These are phyloP conservation scores for Chrysemys picta DNA, from an alignment of 2,113 vertebrate species.

Conservation along the genomic window DNA sequence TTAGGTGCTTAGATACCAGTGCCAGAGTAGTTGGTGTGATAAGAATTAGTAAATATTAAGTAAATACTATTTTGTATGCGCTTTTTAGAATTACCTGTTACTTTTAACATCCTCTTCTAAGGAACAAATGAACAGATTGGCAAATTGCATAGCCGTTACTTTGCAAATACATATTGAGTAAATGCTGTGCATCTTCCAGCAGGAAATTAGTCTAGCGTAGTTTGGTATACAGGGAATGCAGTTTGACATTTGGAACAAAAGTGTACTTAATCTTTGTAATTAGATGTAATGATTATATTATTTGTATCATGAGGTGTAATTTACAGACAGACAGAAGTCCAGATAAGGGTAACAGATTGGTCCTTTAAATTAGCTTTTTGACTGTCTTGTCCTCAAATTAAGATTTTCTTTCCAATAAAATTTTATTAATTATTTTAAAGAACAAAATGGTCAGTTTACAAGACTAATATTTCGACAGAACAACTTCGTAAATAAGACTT, in stretches of 20 bases:
- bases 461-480: background rate
- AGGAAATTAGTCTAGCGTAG: conserved; percentile 36
- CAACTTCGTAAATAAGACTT: background rate
- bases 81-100: background rate
- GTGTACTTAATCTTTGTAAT: background rate
- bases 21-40: background rate
- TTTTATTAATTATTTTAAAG: background rate
- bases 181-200: conserved; percentile 15
- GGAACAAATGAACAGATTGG: conserved; percentile 20
- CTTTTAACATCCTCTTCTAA: background rate
- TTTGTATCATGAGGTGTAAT: background rate
- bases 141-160: conserved; percentile 33
- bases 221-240: background rate
- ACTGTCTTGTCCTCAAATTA: background rate
- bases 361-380: background rate
- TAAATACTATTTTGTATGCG: background rate
- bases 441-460: background rate
- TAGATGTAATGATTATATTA: background rate
- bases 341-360: background rate
- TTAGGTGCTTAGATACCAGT: background rate
- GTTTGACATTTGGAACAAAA: background rate
- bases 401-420: background rate
- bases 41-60: background rate
- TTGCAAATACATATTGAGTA: background rate
- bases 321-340: background rate